A percentile compares a stretch with the other conserved stretches of the same genome.
These are phyloP conservation scores for Parapsyche elsis DNA, from an alignment of 1,140 invertebrate genomes.

Conservation along the genomic window DNA sequence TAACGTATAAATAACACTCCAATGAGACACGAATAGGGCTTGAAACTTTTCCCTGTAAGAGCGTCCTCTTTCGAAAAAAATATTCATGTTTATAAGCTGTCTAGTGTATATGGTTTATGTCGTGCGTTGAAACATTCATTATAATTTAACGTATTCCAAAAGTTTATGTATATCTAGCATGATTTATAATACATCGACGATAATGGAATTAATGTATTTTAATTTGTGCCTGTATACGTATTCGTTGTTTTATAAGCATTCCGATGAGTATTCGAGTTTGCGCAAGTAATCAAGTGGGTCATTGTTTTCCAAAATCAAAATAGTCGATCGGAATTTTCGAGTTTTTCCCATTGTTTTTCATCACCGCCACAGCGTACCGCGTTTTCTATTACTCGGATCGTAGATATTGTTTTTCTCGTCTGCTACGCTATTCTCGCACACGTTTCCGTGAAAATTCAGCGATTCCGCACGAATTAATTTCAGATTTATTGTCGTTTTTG, in stretches of 20 bases:
- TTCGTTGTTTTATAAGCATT: too few relatives aligned
- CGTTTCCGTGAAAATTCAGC: not conserved
- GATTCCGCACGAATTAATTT: conserved; percentile 32
- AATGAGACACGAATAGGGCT: conserved; percentile 29
- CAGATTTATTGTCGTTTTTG: conserved; percentile 15
- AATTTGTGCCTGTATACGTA: too few relatives aligned
- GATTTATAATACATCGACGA: too few relatives aligned
- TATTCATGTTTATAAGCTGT: conserved; percentile 10
- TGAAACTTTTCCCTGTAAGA: conserved; percentile 6
- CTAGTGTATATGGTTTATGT: not conserved
- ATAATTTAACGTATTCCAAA: too few relatives aligned
- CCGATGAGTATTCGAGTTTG: too few relatives aligned
- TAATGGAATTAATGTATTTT: too few relatives aligned
- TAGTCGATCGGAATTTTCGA: not conserved
- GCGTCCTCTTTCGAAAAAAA: not conserved
- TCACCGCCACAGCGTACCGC: not conserved
- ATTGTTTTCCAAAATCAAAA: not conserved
- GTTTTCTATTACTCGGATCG: not conserved
- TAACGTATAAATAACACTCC: conserved; percentile 28
- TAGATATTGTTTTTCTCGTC: not conserved
- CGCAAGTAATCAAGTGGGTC: too few relatives aligned
- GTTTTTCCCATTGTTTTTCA: not conserved
- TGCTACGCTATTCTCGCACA: not conserved
- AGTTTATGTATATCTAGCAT: too few relatives aligned
- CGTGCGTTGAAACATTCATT: too few relatives aligned